Evolutionary conservation across 35 echinoderm and acorn worm genomes (phyloP).

Genomic region (Apostichopus parvimensis): DNA sequence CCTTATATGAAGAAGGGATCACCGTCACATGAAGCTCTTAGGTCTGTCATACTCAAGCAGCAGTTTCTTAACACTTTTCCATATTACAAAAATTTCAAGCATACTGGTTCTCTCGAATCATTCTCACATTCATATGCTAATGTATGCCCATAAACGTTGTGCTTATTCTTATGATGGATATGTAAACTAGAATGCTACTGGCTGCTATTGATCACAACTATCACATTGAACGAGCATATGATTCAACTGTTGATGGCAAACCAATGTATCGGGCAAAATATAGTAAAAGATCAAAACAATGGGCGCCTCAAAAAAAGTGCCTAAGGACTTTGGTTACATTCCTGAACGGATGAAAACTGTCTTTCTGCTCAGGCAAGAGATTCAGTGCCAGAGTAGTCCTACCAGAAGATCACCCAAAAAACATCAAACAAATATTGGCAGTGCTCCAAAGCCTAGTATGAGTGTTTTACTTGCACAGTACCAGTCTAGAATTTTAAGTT

Average conservation of each 20-base stretch:
- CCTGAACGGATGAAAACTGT: conserved; percentile 10
- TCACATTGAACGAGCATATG: conserved; percentile 47
- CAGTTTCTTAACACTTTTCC: too few species aligned
- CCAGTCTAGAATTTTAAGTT: conserved; percentile 13
- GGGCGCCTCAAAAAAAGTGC: conserved; percentile 22
- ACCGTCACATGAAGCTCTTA: background rate
- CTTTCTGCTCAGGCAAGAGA: conserved; percentile 3
- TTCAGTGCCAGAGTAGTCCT: conserved; percentile 3
- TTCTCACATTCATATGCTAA: too few species aligned
- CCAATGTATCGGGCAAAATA: conserved; percentile 23
- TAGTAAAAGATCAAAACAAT: conserved; percentile 46
- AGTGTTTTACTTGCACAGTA: background rate
- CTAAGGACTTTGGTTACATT: conserved; percentile 10
- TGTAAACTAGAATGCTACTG: conserved; percentile 4
- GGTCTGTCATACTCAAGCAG: too few species aligned
- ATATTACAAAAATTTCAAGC: too few species aligned
- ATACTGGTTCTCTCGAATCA: too few species aligned
- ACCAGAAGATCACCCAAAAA: conserved; percentile 16
- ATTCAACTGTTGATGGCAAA: conserved; percentile 25
- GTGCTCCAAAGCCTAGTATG: background rate
- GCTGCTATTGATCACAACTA: conserved; percentile 56
- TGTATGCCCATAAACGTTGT: too few species aligned
- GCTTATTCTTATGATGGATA: conserved; percentile 8
- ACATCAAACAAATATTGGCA: conserved; percentile 33
- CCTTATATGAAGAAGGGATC: conserved; percentile 9